Evolutionary conservation across 2,888 invertebrate genomes (phyloP).

Genomic region (Dynastes maya): DNA sequence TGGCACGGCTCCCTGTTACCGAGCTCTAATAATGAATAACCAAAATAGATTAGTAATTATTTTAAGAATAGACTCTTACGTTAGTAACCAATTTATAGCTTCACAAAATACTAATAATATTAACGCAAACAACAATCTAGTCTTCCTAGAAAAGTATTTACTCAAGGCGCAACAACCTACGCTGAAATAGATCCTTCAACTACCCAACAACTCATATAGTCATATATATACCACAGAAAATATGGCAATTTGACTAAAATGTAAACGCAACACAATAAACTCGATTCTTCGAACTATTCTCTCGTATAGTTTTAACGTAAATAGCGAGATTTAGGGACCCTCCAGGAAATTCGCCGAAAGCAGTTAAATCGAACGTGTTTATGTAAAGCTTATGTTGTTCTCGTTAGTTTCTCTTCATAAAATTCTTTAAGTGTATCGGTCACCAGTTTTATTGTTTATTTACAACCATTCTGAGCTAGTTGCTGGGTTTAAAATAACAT

Average conservation of each 20-base stretch:
- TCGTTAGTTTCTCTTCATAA: conserved; percentile 33
- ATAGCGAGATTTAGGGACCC: neutral
- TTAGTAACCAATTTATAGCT: no score
- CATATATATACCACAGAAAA: neutral
- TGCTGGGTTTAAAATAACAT: conserved; percentile 18
- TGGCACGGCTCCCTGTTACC: no score
- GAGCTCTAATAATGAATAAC: no score
- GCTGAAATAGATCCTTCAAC: no score
- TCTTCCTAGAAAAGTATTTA: no score
- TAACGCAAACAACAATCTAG: no score
- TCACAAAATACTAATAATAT: no score
- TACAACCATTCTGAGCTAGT: conserved; percentile 8
- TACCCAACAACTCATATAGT: no score
- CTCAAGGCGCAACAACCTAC: no score
- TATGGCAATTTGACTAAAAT: neutral
- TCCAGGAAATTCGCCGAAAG: conserved; percentile 4
- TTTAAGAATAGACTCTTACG: no score
- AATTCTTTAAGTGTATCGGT: conserved; percentile 23
- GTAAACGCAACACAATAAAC: neutral
- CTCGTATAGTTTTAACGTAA: neutral
- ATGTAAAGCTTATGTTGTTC: conserved; percentile 15
- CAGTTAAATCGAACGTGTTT: conserved; percentile 1
- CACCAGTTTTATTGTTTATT: conserved; percentile 33
- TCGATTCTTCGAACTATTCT: neutral
- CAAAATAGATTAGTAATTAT: no score